Evolutionary conservation across 2,113 vertebrate genomes (phyloP), one percentile per base, ranked within the genome.

Genomic region (Forbesichthys papilliferus): DNA sequence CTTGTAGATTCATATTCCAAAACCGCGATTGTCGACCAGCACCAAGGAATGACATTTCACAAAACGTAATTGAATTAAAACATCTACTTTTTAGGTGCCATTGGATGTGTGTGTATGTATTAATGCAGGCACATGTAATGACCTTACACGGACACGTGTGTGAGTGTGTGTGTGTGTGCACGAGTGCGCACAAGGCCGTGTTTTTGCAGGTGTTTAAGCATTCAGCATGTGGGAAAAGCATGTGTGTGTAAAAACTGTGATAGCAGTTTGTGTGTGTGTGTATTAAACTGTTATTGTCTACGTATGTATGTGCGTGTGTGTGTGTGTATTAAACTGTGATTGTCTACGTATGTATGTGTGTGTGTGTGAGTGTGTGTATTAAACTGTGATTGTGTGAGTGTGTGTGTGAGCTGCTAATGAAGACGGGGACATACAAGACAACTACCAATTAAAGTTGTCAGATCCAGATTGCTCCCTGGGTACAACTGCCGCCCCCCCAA

Each of bases 401-500:
- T 52, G 33, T 42, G 75, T 66, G 84, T 9, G 36, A 71, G 77
- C 70, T 81, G 79, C 76, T 90, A 90, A 92, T 91, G 80, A 92
- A 91, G 87, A 91, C 84, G 78, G 81, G 76, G 78, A 83, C 78
- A 82, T 84, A 87, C 68, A 80, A 81, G 88, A 87, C 87, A 90
- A 88, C 86, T 77, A 87, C 86, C 90, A 90, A 91, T 92, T 90
- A 90, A 89, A 86, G 82, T 74, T 82, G 87, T 88, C 80, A 85
- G 82, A 77, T 79, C 67, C 60, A 9, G 72, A 73, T 80, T 69
- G 78, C 72, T 80, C 75, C 75, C 16, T 0, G 64, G 71, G 54
- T 83, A 64, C 87, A 86, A 83, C 84, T 79, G 81, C 74, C 69
- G 73, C 67, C 61, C 63, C 36, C 36, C 36, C 36, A 27, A 27